Conservation (phyloP, 2,888 invertebrate genomes). For the Alentia gelatinosa region DNA sequence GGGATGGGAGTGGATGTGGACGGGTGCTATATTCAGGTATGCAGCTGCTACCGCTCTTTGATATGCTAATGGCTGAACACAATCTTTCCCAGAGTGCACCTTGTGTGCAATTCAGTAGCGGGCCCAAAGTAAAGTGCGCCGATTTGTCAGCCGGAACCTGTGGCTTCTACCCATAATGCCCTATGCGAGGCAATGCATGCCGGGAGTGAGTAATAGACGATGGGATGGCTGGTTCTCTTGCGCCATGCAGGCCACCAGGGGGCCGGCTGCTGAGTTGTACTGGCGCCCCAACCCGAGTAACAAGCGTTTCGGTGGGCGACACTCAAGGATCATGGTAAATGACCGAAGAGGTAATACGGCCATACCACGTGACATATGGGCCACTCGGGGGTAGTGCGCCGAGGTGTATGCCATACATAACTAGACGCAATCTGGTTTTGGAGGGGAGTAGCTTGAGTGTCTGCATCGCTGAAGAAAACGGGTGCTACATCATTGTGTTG, state of each 20-base stretch:
- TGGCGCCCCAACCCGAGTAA: no score
- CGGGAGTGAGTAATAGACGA: background rate
- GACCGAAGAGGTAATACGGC: constrained; percentile 1
- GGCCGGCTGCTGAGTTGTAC: no score
- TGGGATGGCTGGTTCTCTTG: background rate
- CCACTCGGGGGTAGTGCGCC: no score
- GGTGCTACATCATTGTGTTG: no score
- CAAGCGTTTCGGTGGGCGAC: background rate
- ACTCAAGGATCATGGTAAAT: background rate
- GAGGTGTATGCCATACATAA: no score
- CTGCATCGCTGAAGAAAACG: no score
- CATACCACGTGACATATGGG: background rate
- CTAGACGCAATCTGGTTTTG: no score
- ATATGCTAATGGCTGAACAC: background rate
- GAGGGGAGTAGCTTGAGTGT: no score
- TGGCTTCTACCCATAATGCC: constrained; percentile 11
- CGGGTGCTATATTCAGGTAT: background rate
- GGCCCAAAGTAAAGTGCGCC: background rate
- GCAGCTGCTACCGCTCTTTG: background rate
- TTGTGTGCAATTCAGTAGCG: background rate
- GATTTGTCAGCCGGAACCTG: background rate
- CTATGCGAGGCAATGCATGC: background rate
- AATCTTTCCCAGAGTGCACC: background rate
- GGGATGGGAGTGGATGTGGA: no score
- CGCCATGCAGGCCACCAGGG: background rate